Percentiles rank a stretch among this genome's conserved stretches.
Evolutionary conservation across 2,888 invertebrate species (phyloP).

Genomic region (Agriopis aurantiaria): DNA sequence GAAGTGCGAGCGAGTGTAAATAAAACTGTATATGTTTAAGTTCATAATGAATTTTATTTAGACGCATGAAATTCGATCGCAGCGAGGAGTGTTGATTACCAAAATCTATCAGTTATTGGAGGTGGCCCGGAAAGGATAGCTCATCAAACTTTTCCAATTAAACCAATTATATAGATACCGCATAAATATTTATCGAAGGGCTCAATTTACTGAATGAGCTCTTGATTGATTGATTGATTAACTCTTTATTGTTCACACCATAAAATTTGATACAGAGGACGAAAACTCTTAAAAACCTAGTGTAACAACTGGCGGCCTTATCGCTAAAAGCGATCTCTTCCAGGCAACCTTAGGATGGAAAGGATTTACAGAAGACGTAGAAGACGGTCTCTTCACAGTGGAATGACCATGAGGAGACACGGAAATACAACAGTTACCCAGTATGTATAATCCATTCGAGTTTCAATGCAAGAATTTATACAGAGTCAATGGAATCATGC

Average conservation of each 20-base stretch:
- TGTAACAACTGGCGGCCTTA: no score
- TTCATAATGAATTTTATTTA: not conserved
- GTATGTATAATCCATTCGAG: constrained; percentile 39
- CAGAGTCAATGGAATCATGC: constrained; percentile 52
- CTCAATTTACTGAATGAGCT: constrained; percentile 33
- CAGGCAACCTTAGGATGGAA: no score
- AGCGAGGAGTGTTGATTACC: constrained; percentile 37
- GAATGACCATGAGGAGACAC: constrained; percentile 43
- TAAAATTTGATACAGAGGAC: no score
- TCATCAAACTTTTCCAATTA: constrained; percentile 51
- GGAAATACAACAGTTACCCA: constrained; percentile 41
- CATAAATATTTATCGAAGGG: constrained; percentile 40
- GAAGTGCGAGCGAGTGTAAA: not conserved
- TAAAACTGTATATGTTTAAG: not conserved
- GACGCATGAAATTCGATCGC: constrained; percentile 18
- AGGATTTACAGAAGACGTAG: no score
- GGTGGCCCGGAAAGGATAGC: constrained; percentile 42
- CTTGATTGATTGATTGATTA: no score
- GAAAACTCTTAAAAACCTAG: no score
- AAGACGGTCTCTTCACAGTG: no score
- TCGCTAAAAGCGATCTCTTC: no score
- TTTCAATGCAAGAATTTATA: constrained; percentile 51
- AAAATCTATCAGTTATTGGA: constrained; percentile 43
- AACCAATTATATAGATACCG: constrained; percentile 43
- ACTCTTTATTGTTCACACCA: no score